Evolutionary conservation across 2,113 vertebrate species (phyloP), one percentile per base, ranked within the genome.

Genomic region (Dicerorhinus sumatrensis): DNA sequence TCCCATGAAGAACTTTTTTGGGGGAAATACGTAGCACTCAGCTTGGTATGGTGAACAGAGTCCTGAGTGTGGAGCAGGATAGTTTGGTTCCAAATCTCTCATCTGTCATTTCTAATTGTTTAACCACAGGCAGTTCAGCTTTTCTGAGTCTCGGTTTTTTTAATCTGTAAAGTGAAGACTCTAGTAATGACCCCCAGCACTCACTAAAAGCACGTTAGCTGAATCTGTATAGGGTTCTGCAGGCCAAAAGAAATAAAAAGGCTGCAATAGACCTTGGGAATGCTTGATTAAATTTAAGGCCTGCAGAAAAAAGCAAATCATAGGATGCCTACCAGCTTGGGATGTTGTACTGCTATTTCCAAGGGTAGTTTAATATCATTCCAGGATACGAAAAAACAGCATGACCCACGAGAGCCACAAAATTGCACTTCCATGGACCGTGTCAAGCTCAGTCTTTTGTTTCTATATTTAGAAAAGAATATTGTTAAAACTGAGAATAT

Each of bases 291-390:
- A 85, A 96, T 96, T 63, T 88, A 97, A 82, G 82, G n/a, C 13
- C 69, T 70, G 14, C 31, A 85, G 83, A 77, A 92, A 89, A 89
- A 85, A 42, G 86, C 89, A 93, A 96, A 86, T 87, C 82, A 89
- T 25, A 92, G 94, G 77, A 75, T 86, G 85, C 63, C 75, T 75
- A 89, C 27, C 36, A 77, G 62, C 10, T 91, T 39, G 70, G 77
- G 67, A 75, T 76, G 77, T 58, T 81, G 14, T 14, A 20, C 25
- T 90, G 56, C 91, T 93, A 60, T 96, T 97, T 98, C 77, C 54
- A 94, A 96, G 97, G 62, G 81, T 93, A 94, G 89, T 88, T 90
- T 97, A 91, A 93, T 91, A 95, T 93, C 72, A 81, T 82, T 93
- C 63, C 65, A 79, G 96, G 73, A 91, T 8, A 6, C 48, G 60